phyloP scores from a whole-genome alignment of 2,797 vertebrate genomes.

The Euphonia xanthogaster region DNA sequence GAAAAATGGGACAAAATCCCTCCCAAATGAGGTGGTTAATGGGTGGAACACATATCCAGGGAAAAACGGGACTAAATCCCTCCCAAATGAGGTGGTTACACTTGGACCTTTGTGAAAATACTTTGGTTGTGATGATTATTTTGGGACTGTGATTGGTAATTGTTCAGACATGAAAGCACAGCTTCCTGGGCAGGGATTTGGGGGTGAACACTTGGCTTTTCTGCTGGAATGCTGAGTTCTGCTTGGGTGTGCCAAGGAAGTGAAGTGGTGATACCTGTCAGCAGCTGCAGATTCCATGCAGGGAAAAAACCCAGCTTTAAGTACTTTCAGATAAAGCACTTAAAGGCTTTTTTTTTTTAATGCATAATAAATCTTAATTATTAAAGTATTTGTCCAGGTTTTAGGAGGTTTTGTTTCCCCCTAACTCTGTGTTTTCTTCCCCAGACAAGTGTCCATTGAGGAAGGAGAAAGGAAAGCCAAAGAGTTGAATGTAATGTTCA shows the following conservation, averaged over 20 bases:
- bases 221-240: background rate
- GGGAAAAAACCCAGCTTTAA: too few relatives aligned
- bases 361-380: background rate
- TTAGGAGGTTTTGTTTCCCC: background rate
- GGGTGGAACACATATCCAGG: too few relatives aligned
- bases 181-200: background rate
- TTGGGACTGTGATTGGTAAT: background rate
- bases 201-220: background rate
- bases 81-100: accelerated
- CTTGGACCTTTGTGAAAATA: background rate
- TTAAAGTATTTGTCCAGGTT: accelerated
- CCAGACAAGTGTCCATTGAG: slow-evolving; percentile 98
- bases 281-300: background rate
- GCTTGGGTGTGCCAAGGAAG: accelerated
- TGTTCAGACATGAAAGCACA: background rate
- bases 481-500: slow-evolving; percentile 99
- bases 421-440: slow-evolving; percentile 57
- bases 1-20: background rate
- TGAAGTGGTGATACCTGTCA: background rate
- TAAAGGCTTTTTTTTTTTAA: background rate
- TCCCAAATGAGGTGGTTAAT: too few relatives aligned
- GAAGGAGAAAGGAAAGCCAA: slow-evolving; percentile 99
- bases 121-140: background rate
- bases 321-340: background rate
- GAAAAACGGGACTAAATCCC: background rate